Conservation (phyloP, 1,140 invertebrate genomes). For the Diachasmimorpha longicaudata region DNA sequence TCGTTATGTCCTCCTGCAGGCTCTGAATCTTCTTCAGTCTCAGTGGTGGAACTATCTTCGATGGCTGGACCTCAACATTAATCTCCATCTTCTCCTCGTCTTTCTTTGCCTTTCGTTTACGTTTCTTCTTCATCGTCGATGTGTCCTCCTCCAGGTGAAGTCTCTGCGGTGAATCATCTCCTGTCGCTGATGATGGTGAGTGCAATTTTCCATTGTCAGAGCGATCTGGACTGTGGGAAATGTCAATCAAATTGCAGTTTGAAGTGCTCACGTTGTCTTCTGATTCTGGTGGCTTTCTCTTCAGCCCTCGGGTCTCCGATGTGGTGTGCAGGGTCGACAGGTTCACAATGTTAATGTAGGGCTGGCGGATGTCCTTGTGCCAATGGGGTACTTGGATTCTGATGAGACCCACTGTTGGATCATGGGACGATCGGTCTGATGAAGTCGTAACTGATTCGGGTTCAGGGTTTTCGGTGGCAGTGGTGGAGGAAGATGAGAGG, state of each 20-base stretch:
- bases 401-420: constrained; percentile 3
- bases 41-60: constrained; percentile 45
- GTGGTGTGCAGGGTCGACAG: neutral
- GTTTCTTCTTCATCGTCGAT: constrained; percentile 1
- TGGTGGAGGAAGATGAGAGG: neutral
- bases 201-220: neutral
- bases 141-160: neutral
- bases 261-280: neutral
- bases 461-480: neutral
- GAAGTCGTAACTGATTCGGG: neutral
- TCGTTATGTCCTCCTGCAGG: constrained; percentile 7
- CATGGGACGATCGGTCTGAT: neutral
- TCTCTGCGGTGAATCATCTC: neutral
- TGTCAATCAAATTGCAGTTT: constrained; percentile 20
- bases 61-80: neutral
- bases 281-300: neutral
- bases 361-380: neutral
- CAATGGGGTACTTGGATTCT: constrained; percentile 10
- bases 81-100: neutral
- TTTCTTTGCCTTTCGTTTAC: neutral
- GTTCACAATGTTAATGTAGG: constrained; percentile 16
- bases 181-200: neutral
- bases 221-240: constrained; percentile 25
- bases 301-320: neutral
- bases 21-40: constrained; percentile 43